Evolutionary conservation across 2,888 invertebrate species (phyloP).

Genomic region (Fragum sueziense): DNA sequence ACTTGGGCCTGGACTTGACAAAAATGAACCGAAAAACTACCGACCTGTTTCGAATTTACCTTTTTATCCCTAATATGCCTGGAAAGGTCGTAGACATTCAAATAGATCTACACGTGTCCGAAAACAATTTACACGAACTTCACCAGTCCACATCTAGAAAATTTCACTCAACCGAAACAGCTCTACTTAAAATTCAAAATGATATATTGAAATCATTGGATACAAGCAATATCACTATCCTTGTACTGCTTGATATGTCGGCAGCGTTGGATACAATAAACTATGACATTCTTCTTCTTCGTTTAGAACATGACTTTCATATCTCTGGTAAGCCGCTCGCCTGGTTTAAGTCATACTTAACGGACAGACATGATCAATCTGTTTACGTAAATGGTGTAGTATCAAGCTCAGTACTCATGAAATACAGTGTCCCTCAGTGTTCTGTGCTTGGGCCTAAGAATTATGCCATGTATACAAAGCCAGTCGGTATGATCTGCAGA

Average conservation of each 20-base stretch:
- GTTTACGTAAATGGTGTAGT: slow-evolving; percentile 37
- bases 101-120: background rate
- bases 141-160: background rate
- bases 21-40: too few relatives aligned
- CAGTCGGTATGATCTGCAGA: too few relatives aligned
- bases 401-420: slow-evolving; percentile 36
- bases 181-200: background rate
- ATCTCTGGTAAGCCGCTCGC: slow-evolving; percentile 31
- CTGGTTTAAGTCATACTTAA: slow-evolving; percentile 47
- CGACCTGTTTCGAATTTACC: too few relatives aligned
- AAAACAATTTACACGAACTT: background rate
- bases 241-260: background rate
- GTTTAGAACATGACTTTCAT: background rate
- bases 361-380: slow-evolving; percentile 33
- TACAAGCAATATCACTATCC: background rate
- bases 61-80: too few relatives aligned
- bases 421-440: slow-evolving; percentile 32
- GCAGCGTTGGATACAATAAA: slow-evolving; percentile 1
- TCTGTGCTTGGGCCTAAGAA: too few relatives aligned
- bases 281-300: background rate
- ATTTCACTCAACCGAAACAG: background rate
- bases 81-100: background rate
- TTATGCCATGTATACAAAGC: too few relatives aligned
- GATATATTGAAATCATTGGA: background rate
- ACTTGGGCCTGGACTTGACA: too few relatives aligned